Evolutionary conservation across 2,113 vertebrate species (phyloP), one percentile per base, ranked within the genome.

Genomic region (Willisornis vidua): DNA sequence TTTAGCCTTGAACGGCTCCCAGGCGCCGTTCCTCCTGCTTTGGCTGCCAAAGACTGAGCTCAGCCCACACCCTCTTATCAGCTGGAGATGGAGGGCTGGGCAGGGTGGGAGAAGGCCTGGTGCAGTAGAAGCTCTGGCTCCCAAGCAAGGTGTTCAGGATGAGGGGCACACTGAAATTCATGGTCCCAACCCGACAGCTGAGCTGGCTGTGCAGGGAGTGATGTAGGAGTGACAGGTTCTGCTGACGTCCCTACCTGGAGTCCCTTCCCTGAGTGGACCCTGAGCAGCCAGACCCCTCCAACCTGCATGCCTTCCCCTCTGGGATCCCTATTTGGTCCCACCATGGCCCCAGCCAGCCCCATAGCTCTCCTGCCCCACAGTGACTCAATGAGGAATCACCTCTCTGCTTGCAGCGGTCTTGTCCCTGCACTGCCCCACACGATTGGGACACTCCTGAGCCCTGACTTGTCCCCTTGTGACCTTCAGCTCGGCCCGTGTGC

Each of bases 11-110:
- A 93, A 90, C 0, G 4, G 29, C 51, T 94, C 91, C 93, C 95
- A 95, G 96, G 95, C 85, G 85, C 93, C 95, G 8, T 62, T 92
- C 81, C 94, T 96, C 89, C 95, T 96, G 93, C 91, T 88, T 51
- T 0, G 1, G 51, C 93, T 94, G 96, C 95, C 94, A 94, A 92
- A 19, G 49, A 29, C 77, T 93, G 87, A 84, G 28, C 68, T 76
- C 55, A 84, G 84, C 58, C 62, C 1, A 0, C 46, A 54, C 83
- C 33, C 62, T 91, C 62, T 91, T 96, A 94, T 93, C 93, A 80
- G 39, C 48, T 39, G 59, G 70, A 62, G 82, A 49, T 28, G 52
- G 55, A 85, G 68, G 45, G n/a, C 46, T 57, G 29, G 37, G 33
- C 48, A 85, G 63, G 19, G 43, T 77, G 57, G 52, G n/a, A 94